Conservation (phyloP, 2,888 invertebrate species). For the Rhynchonema sp. region DNA sequence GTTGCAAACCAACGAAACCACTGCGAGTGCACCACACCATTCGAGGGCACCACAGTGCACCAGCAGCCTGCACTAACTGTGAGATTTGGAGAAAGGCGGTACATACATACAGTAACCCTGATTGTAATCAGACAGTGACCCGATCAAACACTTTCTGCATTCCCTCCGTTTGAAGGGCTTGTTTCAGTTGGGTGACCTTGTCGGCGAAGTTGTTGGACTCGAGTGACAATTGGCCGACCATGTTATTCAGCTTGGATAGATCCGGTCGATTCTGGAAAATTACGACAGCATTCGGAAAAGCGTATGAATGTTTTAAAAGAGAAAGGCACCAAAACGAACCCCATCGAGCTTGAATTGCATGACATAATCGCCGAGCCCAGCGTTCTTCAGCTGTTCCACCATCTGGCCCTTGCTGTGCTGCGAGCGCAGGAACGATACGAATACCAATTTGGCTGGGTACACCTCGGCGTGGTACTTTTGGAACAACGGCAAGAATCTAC, state of each 20-base stretch:
- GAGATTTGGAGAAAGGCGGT: too few relatives aligned
- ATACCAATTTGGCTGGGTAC: constrained; percentile 28
- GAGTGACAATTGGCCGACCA: constrained; percentile 24
- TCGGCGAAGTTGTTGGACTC: not conserved
- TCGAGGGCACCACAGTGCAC: too few relatives aligned
- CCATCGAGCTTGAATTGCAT: constrained; percentile 17
- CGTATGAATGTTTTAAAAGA: not conserved
- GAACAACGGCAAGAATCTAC: constrained; percentile 24
- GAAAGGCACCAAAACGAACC: not conserved
- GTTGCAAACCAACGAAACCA: too few relatives aligned
- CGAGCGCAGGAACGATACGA: constrained; percentile 28
- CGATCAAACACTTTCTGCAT: not conserved
- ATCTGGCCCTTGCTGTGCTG: constrained; percentile 27
- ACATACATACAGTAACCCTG: too few relatives aligned
- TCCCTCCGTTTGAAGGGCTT: not conserved
- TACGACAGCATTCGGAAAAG: not conserved
- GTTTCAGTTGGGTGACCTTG: not conserved
- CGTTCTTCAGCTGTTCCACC: constrained; percentile 17
- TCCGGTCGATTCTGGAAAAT: constrained; percentile 25
- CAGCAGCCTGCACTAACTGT: too few relatives aligned
- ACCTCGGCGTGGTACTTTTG: constrained; percentile 28
- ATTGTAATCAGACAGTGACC: not conserved
- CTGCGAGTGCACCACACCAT: too few relatives aligned
- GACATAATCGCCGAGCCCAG: constrained; percentile 12
- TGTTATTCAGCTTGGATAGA: constrained; percentile 28